A percentile compares a stretch with the other conserved stretches of the same genome.
phyloP scores from a whole-genome alignment of 2,888 invertebrate genomes.

The Eucriotettix oculatus region DNA sequence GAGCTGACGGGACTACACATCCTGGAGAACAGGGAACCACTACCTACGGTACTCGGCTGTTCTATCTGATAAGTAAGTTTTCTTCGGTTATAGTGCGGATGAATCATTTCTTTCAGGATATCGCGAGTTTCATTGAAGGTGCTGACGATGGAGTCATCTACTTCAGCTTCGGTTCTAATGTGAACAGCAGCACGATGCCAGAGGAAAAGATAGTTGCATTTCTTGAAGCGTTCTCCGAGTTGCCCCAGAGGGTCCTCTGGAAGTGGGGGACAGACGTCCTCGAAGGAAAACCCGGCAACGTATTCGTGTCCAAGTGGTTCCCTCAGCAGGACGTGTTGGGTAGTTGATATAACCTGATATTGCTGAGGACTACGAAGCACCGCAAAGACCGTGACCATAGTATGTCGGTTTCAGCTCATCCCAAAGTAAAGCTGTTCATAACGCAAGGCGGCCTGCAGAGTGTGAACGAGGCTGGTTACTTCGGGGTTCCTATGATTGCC shows the following conservation, averaged over 20 bases:
- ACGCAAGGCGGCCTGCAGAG: too few species aligned
- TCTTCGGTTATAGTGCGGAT: too few species aligned
- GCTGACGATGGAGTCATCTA: conserved; percentile 28
- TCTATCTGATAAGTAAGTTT: too few species aligned
- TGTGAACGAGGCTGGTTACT: too few species aligned
- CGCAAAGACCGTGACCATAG: too few species aligned
- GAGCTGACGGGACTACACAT: too few species aligned
- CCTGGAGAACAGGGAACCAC: too few species aligned
- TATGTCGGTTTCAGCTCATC: too few species aligned
- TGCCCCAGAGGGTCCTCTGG: conserved; percentile 30
- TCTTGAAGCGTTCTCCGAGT: conserved; percentile 24
- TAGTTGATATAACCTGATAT: neutral
- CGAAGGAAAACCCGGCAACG: conserved; percentile 24
- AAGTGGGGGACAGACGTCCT: conserved; percentile 29
- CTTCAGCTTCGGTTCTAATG: conserved; percentile 32
- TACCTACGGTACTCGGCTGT: too few species aligned
- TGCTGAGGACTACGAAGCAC: too few species aligned
- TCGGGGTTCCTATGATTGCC: too few species aligned
- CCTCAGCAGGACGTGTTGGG: conserved; percentile 25
- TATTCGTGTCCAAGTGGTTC: conserved; percentile 28
- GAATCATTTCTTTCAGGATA: conserved; percentile 15
- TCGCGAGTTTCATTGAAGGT: conserved; percentile 26
- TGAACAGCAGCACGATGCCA: conserved; percentile 28
- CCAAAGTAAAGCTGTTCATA: too few species aligned
- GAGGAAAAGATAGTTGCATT: conserved; percentile 23